These are phyloP conservation scores for Pygathrix nemaeus DNA, from an alignment of 2,113 vertebrate genomes.

Conservation along the genomic window DNA sequence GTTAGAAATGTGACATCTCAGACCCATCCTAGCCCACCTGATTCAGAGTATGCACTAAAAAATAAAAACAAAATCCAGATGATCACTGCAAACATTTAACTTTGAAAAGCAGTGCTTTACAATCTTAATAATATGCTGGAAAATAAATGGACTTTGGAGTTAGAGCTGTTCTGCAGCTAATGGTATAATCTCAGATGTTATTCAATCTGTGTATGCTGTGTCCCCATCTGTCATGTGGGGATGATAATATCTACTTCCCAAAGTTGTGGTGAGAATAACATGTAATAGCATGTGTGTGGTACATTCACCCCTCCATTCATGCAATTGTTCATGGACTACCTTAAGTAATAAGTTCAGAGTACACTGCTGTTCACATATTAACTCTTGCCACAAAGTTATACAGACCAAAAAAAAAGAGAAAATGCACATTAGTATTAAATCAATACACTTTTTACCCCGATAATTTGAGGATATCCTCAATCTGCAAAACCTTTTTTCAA, in stretches of 20 bases:
- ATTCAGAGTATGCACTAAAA: background rate
- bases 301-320: background rate
- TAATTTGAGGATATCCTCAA: background rate
- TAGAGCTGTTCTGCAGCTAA: background rate
- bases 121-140: background rate
- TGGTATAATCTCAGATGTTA: background rate
- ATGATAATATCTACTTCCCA: background rate
- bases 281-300: background rate
- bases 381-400: background rate
- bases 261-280: background rate
- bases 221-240: background rate
- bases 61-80: background rate
- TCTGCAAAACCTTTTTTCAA: background rate
- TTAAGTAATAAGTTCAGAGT: background rate
- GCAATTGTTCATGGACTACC: background rate
- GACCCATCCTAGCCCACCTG: background rate
- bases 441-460: background rate
- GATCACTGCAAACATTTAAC: background rate
- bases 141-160: conserved; percentile 1
- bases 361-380: background rate
- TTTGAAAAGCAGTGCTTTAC: background rate
- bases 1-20: background rate
- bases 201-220: background rate
- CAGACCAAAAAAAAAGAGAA: background rate
- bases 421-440: background rate